phyloP scores from a whole-genome alignment of 2,888 invertebrate genomes.

The Neoaliturus tenellus region DNA sequence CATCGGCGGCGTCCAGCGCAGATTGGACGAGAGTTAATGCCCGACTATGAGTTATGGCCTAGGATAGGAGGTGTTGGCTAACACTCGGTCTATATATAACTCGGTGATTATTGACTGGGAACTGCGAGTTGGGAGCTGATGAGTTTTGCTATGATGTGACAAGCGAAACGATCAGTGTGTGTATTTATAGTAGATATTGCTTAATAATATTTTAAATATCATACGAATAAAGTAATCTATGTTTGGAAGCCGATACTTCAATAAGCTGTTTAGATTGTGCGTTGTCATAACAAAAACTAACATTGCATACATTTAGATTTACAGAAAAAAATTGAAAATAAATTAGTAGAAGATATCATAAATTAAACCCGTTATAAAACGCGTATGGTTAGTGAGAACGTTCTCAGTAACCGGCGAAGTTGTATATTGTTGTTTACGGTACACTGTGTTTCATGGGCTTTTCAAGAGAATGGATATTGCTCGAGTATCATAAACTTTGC shows the following conservation, averaged over 20 bases:
- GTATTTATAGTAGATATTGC: no score
- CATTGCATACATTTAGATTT: no score
- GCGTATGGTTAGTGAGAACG: not conserved
- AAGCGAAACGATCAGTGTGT: no score
- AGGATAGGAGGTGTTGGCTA: not conserved
- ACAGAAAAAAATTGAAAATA: no score
- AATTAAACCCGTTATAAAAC: not conserved
- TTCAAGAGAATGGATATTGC: conserved; percentile 24
- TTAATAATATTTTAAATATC: no score
- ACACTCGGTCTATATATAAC: conserved; percentile 7
- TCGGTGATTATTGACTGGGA: not conserved
- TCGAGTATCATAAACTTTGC: conserved; percentile 13
- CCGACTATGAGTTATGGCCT: conserved; percentile 1
- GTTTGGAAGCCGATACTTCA: no score
- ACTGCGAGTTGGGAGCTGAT: not conserved
- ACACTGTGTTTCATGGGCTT: conserved; percentile 8
- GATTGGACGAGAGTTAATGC: conserved; percentile 4
- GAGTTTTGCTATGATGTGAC: no score
- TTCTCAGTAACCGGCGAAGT: not conserved
- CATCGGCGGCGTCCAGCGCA: not conserved
- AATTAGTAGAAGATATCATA: no score
- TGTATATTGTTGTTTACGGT: conserved; percentile 27
- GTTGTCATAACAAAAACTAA: no score
- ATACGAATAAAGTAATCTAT: no score
- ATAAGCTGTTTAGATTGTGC: no score